Evolutionary conservation across 2,888 invertebrate species (phyloP).

Genomic region (Zelleria hepariella): DNA sequence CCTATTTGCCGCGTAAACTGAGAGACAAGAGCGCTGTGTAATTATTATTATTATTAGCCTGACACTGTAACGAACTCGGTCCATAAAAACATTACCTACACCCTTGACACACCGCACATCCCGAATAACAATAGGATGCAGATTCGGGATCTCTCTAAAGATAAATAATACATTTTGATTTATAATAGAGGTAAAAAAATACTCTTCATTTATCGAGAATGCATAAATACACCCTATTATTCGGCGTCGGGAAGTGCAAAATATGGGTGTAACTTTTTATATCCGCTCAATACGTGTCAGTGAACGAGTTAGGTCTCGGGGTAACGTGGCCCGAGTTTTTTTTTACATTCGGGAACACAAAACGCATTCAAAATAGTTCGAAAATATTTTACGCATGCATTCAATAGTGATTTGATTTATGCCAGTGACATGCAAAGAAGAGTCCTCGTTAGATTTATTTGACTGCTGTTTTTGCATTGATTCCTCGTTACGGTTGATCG

Average conservation of each 20-base stretch:
- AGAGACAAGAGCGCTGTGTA: not conserved
- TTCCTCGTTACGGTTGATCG: conserved; percentile 61
- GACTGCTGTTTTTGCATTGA: conserved; percentile 66
- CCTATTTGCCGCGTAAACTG: conserved; percentile 6
- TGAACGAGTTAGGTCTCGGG: conserved; percentile 65
- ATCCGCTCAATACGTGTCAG: conserved; percentile 61
- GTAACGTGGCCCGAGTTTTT: conserved; percentile 35
- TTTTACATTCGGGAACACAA: conserved; percentile 32
- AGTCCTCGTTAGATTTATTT: conserved; percentile 69
- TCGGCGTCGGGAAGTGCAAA: conserved; percentile 68
- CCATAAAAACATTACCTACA: conserved; percentile 66
- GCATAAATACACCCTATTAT: conserved; percentile 72
- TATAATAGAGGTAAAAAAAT: conserved; percentile 69
- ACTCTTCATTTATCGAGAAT: conserved; percentile 71
- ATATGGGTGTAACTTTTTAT: conserved; percentile 71
- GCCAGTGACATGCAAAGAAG: conserved; percentile 69
- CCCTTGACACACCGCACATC: conserved; percentile 70
- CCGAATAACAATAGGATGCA: conserved; percentile 70
- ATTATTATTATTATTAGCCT: conserved; percentile 33
- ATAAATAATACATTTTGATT: conserved; percentile 73
- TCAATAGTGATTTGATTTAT: conserved; percentile 72
- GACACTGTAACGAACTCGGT: conserved; percentile 31
- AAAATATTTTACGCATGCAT: conserved; percentile 69
- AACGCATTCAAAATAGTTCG: conserved; percentile 67
- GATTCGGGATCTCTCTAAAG: conserved; percentile 68